Base-by-base conservation (phyloP, 2,888 invertebrate species). In the Xanthia togata region DNA sequence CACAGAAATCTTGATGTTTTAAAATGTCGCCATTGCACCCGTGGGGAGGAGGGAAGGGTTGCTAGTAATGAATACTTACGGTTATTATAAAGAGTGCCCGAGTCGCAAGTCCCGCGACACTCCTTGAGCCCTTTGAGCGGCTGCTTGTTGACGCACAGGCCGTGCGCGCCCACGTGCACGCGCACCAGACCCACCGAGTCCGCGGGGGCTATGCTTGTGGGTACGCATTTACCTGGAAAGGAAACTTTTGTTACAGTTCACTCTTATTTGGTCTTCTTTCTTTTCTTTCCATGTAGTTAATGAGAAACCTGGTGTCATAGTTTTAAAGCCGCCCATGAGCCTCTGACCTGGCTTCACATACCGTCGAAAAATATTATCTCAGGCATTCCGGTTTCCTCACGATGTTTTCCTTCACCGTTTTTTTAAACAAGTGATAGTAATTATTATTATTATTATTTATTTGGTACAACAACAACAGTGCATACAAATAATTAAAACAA, bases 61-160 rank as follows among this genome's bases (percentile, higher is more conserved):
- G 14, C 4, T 62, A 38, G 20, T 38, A 9, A 38, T 26, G 0
- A n/a, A 17, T 50, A 95, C 96, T 97, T 90, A 98, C 98, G 93
- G 87, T 96, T 93, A 89, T 98, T 98, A 85, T 97, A 98, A n/a
- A 97, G 92, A 0, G 98, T 97, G 31, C 97, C 97, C 0, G 98
- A 98, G 83, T 97, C 95, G 89, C 98, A 98, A 23, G 95, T 91
- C 1, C 98, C 98, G 69, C 97, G 95, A 88, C 98, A 98, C 92
- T 98, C 97, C 14, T 97, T 97, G 89, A 98, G 97, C 9, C 97
- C 97, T 8, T 87, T 84, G 31, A 98, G 94, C 0, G 97, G 96
- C 73, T 96, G 90, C 41, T 94, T 92, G 93, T 98, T 98, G 80
- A 94, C 93, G 92, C 98, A 98, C 1, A 94, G 85, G 0, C 98